phyloP scores from a whole-genome alignment of 2,888 invertebrate species.

The Opisthograptis luteolata region DNA sequence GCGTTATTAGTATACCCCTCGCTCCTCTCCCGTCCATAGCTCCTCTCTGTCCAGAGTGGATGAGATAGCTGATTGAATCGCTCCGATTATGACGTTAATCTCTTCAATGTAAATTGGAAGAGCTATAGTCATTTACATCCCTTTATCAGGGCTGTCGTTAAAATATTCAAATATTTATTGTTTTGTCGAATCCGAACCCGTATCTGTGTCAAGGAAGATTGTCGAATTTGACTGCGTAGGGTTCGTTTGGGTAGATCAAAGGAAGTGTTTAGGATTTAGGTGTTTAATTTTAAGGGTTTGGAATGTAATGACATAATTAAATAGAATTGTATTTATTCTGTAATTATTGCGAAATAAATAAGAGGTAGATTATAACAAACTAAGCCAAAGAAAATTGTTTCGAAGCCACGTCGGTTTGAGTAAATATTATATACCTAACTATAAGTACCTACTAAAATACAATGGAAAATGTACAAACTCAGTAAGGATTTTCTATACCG shows the following conservation, averaged over 20 bases:
- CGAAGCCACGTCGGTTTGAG: too few species aligned
- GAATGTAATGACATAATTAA: conserved; percentile 7
- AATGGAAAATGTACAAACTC: too few species aligned
- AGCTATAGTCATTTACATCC: conserved; percentile 81
- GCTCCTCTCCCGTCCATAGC: conserved; percentile 39
- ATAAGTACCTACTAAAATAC: too few species aligned
- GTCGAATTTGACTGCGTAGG: conserved; percentile 40
- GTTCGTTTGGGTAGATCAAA: conserved; percentile 33
- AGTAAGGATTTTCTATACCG: too few species aligned
- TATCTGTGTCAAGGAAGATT: conserved; percentile 41
- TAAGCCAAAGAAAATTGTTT: too few species aligned
- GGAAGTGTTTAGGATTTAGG: conserved; percentile 23
- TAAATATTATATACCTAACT: too few species aligned
- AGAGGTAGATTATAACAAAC: too few species aligned
- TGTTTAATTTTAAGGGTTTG: conserved; percentile 23
- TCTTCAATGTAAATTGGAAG: conserved; percentile 83
- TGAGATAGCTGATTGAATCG: conserved; percentile 81
- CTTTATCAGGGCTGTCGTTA: conserved; percentile 75
- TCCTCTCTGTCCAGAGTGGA: conserved; percentile 66
- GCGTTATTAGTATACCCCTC: conserved; percentile 71
- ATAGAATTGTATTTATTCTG: background rate
- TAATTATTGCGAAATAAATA: too few species aligned
- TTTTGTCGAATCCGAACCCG: conserved; percentile 46
- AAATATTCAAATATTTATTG: conserved; percentile 80
- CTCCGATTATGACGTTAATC: conserved; percentile 83